phyloP scores from a whole-genome alignment of 2,797 vertebrate genomes.

The Syngnathus rostellatus region DNA sequence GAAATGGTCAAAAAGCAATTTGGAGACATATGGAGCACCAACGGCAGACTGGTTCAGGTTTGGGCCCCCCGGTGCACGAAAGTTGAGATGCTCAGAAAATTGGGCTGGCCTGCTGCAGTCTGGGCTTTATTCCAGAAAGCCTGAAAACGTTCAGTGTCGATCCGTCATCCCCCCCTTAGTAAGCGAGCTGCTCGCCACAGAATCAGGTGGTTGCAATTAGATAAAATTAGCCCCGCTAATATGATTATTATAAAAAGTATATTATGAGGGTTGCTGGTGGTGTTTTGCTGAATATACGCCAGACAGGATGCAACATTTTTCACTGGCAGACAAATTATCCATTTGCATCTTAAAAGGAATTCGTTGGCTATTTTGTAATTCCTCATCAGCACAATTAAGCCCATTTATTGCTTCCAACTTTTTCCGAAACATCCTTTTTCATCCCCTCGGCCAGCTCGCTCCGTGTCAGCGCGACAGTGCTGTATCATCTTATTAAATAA shows the following conservation, averaged over 20 bases:
- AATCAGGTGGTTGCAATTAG: constrained; percentile 55
- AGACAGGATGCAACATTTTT: background rate
- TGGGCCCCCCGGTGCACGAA: constrained; percentile 45
- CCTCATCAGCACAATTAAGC: constrained; percentile 53
- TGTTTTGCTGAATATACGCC: constrained; percentile 33
- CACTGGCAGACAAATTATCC: constrained; percentile 36
- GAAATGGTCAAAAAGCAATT: constrained; percentile 37
- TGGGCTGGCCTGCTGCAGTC: constrained; percentile 32
- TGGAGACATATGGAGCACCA: constrained; percentile 33
- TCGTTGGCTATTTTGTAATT: constrained; percentile 37
- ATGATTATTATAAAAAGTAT: constrained; percentile 47
- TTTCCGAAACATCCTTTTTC: constrained; percentile 33
- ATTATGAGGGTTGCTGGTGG: constrained; percentile 45
- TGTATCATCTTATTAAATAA: constrained; percentile 36
- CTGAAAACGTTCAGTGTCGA: constrained; percentile 44
- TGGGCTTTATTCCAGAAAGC: constrained; percentile 54
- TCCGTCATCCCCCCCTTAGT: constrained; percentile 55
- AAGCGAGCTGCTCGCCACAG: constrained; percentile 34
- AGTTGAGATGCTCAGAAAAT: constrained; percentile 52
- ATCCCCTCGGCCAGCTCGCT: constrained; percentile 28
- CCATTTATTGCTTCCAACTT: constrained; percentile 45
- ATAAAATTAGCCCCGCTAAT: constrained; percentile 44
- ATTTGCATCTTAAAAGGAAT: constrained; percentile 43
- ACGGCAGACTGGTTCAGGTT: constrained; percentile 40
- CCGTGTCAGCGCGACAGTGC: constrained; percentile 17